These are phyloP conservation scores for Eubasilissa regina DNA, from an alignment of 1,140 invertebrate genomes.

Conservation along the genomic window DNA sequence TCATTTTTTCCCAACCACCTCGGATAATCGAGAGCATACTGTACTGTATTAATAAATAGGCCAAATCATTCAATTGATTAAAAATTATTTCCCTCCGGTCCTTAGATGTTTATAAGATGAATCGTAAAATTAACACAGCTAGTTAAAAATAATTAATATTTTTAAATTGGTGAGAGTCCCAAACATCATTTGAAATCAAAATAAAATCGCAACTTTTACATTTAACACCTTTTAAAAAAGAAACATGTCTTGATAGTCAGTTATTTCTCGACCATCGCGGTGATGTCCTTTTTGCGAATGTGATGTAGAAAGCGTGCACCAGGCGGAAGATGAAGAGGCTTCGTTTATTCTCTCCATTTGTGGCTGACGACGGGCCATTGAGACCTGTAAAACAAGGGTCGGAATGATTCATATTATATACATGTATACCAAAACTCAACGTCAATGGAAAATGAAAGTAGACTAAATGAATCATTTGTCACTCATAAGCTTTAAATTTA, in stretches of 20 bases:
- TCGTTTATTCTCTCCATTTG: constrained; percentile 85
- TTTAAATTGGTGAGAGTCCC: no score
- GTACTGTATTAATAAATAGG: no score
- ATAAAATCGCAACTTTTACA: background rate
- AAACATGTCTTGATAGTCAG: constrained; percentile 79
- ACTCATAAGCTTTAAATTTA: background rate
- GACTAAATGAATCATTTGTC: background rate
- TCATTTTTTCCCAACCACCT: no score
- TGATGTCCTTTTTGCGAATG: constrained; percentile 87
- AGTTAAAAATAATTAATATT: no score
- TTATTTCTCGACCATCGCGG: constrained; percentile 81
- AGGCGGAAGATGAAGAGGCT: constrained; percentile 83
- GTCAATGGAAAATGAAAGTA: no score
- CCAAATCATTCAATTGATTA: no score
- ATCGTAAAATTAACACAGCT: no score
- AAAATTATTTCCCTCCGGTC: no score
- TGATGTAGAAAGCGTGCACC: constrained; percentile 87
- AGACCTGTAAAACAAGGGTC: constrained; percentile 73
- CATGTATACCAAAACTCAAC: background rate
- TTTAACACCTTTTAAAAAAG: background rate
- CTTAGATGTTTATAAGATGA: no score
- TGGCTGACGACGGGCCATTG: constrained; percentile 86
- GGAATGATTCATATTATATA: background rate
- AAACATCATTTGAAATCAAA: background rate
- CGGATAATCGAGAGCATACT: no score